Percentiles rank a stretch among this genome's conserved stretches.
These are phyloP conservation scores for Platalea minor DNA, from an alignment of 2,797 vertebrate genomes.

Conservation along the genomic window DNA sequence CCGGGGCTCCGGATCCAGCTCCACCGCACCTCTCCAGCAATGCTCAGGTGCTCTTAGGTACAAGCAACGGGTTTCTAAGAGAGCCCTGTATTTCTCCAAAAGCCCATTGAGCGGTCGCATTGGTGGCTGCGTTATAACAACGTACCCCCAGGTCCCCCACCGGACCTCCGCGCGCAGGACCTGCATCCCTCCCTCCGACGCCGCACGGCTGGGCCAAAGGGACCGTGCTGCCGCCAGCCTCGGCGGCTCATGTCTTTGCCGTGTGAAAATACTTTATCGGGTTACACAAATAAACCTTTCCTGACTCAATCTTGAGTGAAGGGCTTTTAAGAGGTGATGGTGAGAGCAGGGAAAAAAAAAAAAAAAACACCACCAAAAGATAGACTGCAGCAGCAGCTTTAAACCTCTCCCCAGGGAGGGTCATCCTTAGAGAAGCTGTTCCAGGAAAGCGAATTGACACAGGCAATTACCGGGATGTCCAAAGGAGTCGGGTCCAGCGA, in stretches of 20 bases:
- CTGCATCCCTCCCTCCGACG: background rate
- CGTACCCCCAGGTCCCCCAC: fast-evolving
- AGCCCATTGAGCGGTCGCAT: fast-evolving
- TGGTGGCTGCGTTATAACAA: fast-evolving
- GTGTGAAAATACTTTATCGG: background rate
- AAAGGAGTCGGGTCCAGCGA: background rate
- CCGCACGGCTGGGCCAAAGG: background rate
- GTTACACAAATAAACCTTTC: background rate
- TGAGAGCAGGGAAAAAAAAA: background rate
- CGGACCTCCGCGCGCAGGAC: fast-evolving
- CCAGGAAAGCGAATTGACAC: background rate
- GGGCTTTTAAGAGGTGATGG: background rate
- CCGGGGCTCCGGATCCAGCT: background rate
- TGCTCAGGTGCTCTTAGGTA: fast-evolving
- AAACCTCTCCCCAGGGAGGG: background rate
- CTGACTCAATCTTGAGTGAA: background rate
- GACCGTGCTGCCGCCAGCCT: fast-evolving
- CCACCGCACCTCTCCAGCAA: background rate
- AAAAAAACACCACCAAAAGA: background rate
- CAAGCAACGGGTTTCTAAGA: fast-evolving
- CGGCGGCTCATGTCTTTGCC: fast-evolving
- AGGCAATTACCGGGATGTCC: background rate
- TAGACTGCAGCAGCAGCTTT: background rate
- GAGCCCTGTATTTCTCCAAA: background rate
- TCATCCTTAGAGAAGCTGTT: conserved; percentile 11